These are phyloP conservation scores for Eristalis intricaria DNA, from an alignment of 2,888 invertebrate genomes.

Conservation along the genomic window DNA sequence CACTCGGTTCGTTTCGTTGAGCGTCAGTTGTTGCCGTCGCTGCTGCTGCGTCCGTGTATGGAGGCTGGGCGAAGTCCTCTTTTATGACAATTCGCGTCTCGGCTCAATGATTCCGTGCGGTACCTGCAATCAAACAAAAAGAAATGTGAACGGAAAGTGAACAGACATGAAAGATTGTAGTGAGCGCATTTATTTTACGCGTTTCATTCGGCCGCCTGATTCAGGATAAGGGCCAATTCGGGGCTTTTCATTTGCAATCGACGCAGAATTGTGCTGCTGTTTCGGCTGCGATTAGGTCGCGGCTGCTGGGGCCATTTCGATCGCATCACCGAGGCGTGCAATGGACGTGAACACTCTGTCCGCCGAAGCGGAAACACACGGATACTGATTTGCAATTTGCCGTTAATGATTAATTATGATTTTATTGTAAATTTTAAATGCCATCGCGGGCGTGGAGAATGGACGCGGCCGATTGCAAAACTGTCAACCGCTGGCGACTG, in stretches of 20 bases:
- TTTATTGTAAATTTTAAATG: slow-evolving; percentile 8
- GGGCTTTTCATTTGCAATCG: slow-evolving; percentile 36
- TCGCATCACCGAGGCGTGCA: not conserved
- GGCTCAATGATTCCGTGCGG: slow-evolving; percentile 74
- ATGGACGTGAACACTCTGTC: not conserved
- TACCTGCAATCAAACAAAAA: slow-evolving; percentile 50
- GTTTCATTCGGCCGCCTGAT: not conserved
- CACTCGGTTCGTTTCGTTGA: slow-evolving; percentile 1
- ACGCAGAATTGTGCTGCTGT: not conserved
- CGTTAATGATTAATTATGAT: slow-evolving; percentile 12
- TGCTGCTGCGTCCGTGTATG: not conserved
- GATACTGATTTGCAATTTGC: not conserved
- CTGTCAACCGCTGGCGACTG: not conserved
- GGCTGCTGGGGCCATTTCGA: not conserved
- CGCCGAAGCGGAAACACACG: not conserved
- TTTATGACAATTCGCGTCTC: slow-evolving; percentile 77
- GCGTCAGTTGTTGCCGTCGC: slow-evolving; percentile 2
- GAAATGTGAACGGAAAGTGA: not conserved
- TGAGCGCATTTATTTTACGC: slow-evolving; percentile 13
- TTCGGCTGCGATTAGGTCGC: slow-evolving; percentile 69
- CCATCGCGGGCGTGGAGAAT: not conserved
- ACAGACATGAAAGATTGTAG: not conserved
- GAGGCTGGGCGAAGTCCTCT: slow-evolving; percentile 75
- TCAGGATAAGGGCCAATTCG: slow-evolving; percentile 10
- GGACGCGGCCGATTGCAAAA: too few species aligned